Evolutionary conservation across 2,797 vertebrate genomes (phyloP), one percentile per base, ranked within the genome.

Genomic region (Danio jaintianensis): DNA sequence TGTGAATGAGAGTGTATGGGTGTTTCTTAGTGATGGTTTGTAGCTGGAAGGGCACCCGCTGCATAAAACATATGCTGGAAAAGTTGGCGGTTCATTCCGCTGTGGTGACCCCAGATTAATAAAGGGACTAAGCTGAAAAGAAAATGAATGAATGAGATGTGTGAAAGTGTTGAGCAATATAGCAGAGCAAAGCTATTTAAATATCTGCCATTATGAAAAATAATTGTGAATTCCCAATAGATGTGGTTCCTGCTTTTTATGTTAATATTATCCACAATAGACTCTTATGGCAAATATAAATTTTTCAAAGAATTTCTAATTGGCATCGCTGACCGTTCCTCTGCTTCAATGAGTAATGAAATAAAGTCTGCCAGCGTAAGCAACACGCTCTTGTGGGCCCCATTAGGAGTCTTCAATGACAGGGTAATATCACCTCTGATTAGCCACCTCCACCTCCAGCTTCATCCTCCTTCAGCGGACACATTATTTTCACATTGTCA

Each of bases 401-500:
- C 45, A 68, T 86, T 78, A 82, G 59, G 29, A 36, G 36, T 36
- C 38, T 66, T 45, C 75, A 50, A 16, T 13, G 59, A 75, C 13
- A 22, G n/a, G 48, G 29, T 62, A 70, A 72, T 45, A 50, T 71
- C 42, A 73, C 36, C 12, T 76, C 43, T 55, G 72, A 73, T 59
- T 45, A 22, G 16, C 36, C 62, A 76, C 15, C 13, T 72, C 53
- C 48, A 22, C 50, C 61, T 59, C 10, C 36, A 78, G 10, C 36
- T 64, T 43, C 11, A 50, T 76, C 67, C 48, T 9, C 29, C 48
- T 82, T 53, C 48, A 59, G 56, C 29, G 61, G 67, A 68, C 53
- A 62, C n/a, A 40, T 77, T 79, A 76, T 77, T 82, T 77, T 82
- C 55, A 47, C 72, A 77, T 76, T 29, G 55, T 84, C 75, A 80